phyloP scores from a whole-genome alignment of 2,113 vertebrate species.

The Oreochromis aureus region DNA sequence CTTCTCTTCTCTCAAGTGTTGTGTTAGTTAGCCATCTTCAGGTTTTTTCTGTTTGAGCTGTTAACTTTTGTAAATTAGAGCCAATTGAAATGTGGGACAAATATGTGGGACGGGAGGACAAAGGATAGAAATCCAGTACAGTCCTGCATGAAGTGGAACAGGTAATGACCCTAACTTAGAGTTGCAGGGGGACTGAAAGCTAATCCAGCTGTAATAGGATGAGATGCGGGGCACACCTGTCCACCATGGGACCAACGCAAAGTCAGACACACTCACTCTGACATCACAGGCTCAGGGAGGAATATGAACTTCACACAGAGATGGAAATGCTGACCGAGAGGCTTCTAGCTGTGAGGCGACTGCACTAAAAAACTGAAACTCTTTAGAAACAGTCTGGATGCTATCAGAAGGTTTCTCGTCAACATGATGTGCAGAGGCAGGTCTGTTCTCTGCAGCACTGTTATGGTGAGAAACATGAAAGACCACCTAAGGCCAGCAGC shows the following conservation, averaged over 20 bases:
- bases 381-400: neutral
- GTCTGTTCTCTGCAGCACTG: neutral
- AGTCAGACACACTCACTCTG: neutral
- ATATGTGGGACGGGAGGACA: neutral
- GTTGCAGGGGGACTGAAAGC: neutral
- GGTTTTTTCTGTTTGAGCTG: neutral
- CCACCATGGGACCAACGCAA: neutral
- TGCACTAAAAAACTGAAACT: neutral
- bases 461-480: neutral
- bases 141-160: neutral
- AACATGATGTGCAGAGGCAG: neutral
- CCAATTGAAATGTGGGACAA: neutral
- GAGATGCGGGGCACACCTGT: neutral
- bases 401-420: neutral
- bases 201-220: neutral
- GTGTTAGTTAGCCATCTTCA: neutral
- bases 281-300: neutral
- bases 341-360: fast-evolving
- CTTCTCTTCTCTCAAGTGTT: neutral
- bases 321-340: neutral
- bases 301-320: neutral
- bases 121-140: neutral
- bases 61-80: neutral
- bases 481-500: neutral
- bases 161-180: neutral